Conservation (phyloP, 2,797 vertebrate genomes). For the Xerus rutilus region DNA sequence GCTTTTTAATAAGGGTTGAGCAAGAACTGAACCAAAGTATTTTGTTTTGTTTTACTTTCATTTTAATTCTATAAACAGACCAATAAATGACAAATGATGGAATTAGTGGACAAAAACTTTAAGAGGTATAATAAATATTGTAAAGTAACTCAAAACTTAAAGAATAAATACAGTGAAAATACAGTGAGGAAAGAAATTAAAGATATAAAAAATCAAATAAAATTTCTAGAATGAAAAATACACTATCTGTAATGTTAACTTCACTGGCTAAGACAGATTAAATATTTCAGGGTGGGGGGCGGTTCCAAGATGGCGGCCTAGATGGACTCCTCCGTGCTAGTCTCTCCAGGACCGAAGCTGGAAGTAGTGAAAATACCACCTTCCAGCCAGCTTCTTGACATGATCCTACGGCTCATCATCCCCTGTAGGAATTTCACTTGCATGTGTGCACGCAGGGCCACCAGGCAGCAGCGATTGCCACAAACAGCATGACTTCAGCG, state of each 20-base stretch:
- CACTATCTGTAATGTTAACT: neutral
- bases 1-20: neutral
- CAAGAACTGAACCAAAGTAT: neutral
- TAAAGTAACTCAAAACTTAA: conserved; percentile 21
- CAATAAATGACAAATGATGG: neutral
- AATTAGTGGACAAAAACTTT: neutral
- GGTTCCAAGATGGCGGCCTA: too few relatives aligned
- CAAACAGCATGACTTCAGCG: too few relatives aligned
- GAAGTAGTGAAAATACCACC: too few relatives aligned
- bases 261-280: neutral
- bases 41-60: neutral
- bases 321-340: too few relatives aligned
- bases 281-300: neutral
- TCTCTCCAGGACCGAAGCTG: too few relatives aligned
- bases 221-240: neutral
- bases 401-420: too few relatives aligned
- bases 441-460: too few relatives aligned
- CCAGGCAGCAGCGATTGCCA: too few relatives aligned
- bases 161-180: neutral
- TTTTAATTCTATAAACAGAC: conserved; percentile 6
- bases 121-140: neutral
- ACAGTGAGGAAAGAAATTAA: neutral
- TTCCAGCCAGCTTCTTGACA: too few relatives aligned
- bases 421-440: too few relatives aligned
- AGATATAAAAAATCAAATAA: conserved; percentile 12